These are phyloP conservation scores for Oreocharis arfaki DNA, from an alignment of 2,113 vertebrate genomes.

Conservation along the genomic window DNA sequence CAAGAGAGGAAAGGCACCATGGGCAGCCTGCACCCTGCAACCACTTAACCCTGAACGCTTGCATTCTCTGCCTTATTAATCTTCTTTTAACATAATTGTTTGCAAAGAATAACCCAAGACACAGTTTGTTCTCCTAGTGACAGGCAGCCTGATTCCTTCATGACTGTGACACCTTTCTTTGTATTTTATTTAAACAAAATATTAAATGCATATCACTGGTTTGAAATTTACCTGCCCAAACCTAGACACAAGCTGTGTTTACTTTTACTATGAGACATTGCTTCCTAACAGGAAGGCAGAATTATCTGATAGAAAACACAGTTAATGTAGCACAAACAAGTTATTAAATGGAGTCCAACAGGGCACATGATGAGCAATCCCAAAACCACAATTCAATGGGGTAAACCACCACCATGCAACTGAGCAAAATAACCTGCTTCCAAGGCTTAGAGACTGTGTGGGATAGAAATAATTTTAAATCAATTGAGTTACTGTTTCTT, in stretches of 20 bases:
- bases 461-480: constrained; percentile 71
- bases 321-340: constrained; percentile 47
- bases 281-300: constrained; percentile 24
- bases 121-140: neutral
- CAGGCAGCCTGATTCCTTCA: neutral
- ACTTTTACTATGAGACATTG: neutral
- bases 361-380: constrained; percentile 47
- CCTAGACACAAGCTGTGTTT: neutral
- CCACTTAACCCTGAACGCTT: accelerated
- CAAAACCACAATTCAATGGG: constrained; percentile 48
- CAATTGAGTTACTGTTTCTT: constrained; percentile 75
- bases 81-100: neutral
- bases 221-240: neutral
- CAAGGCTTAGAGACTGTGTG: constrained; percentile 34
- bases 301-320: constrained; percentile 45
- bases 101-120: neutral
- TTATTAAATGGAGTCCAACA: constrained; percentile 66
- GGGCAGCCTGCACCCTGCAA: neutral
- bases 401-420: constrained; percentile 36
- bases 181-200: neutral
- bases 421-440: constrained; percentile 60
- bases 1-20: neutral
- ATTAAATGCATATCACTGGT: neutral
- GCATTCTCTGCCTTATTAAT: neutral
- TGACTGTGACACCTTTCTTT: neutral